Conservation (phyloP, 2,888 invertebrate species). For the Ectobius pallidus region DNA sequence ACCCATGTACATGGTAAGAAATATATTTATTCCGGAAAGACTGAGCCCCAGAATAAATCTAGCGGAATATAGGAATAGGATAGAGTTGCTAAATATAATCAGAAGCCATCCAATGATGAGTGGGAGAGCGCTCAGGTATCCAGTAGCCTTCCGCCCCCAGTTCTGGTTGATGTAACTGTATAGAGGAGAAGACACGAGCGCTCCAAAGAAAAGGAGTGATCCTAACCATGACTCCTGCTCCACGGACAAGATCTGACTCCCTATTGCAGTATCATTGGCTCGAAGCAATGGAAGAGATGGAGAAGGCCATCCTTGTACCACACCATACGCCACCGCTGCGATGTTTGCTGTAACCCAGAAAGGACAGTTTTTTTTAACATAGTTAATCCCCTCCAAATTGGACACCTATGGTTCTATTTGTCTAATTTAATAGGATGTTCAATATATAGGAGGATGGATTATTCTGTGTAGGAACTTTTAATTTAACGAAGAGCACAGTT, state of each 20-base stretch:
- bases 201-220: background rate
- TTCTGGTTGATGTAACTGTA: background rate
- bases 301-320: conserved; percentile 65
- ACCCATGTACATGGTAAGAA: conserved; percentile 65
- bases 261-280: conserved; percentile 55
- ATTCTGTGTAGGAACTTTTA: too few relatives aligned
- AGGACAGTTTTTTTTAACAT: too few relatives aligned
- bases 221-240: background rate
- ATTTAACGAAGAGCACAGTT: too few relatives aligned
- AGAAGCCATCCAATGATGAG: background rate
- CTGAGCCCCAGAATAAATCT: background rate
- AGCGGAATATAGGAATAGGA: background rate
- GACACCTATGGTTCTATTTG: too few relatives aligned
- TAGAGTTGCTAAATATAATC: background rate
- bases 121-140: background rate
- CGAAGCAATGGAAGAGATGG: conserved; percentile 59
- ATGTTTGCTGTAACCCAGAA: conserved; percentile 58
- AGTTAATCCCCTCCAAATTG: too few relatives aligned
- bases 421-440: too few relatives aligned
- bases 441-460: too few relatives aligned
- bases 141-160: background rate
- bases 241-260: conserved; percentile 53
- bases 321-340: conserved; percentile 62
- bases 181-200: background rate
- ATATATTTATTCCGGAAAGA: conserved; percentile 37